Conservation (phyloP, 2,113 vertebrate genomes). For the Pterocles gutturalis region DNA sequence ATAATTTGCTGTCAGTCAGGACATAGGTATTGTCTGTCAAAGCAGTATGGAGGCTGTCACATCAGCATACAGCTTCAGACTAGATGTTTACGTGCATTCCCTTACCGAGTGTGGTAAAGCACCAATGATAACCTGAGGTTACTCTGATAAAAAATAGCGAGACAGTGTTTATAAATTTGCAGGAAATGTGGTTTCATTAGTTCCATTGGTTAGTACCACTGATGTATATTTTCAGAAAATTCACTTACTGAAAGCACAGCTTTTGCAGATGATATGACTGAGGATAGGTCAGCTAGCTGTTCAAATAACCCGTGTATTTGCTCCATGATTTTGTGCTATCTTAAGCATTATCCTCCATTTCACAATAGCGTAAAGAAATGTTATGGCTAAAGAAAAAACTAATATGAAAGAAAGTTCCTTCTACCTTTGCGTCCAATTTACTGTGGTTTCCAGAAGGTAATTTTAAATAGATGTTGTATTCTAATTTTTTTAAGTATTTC, state of each 20-base stretch:
- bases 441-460: accelerated
- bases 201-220: not conserved
- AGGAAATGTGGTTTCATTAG: not conserved
- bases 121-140: not conserved
- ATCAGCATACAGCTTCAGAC: not conserved
- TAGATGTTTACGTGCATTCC: accelerated
- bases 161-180: not conserved
- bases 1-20: not conserved
- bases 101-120: not conserved
- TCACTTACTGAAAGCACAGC: accelerated
- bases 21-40: not conserved
- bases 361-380: not conserved
- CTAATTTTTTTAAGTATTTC: not conserved
- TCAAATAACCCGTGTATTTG: not conserved
- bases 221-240: not conserved
- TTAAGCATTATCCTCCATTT: not conserved
- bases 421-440: not conserved
- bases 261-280: not conserved
- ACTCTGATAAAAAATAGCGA: not conserved
- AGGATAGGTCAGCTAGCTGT: not conserved
- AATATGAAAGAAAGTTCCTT: not conserved
- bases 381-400: not conserved
- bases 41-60: not conserved
- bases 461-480: not conserved
- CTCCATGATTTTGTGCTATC: not conserved